These are phyloP conservation scores for Papilio gigon DNA, from an alignment of 2,888 invertebrate genomes.

Conservation along the genomic window DNA sequence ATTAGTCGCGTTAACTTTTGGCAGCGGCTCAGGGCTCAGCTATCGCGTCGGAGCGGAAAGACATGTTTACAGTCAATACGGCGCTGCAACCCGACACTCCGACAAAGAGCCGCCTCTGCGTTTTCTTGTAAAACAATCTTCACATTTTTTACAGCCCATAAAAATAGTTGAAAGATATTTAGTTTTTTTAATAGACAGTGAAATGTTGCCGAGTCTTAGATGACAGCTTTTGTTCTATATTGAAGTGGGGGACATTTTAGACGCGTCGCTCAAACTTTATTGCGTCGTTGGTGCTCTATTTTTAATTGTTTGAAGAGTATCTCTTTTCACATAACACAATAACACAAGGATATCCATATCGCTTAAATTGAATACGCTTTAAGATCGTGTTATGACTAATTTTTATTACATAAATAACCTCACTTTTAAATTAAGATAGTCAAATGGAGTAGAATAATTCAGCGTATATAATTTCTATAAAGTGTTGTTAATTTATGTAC, in stretches of 20 bases:
- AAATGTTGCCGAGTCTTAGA: constrained; percentile 80
- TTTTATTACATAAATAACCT: constrained; percentile 1
- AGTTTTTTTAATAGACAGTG: constrained; percentile 80
- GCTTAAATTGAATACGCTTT: constrained; percentile 27
- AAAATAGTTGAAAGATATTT: constrained; percentile 81
- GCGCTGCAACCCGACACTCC: constrained; percentile 69
- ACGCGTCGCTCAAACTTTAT: constrained; percentile 72
- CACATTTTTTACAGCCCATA: constrained; percentile 80
- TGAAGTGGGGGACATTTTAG: constrained; percentile 77
- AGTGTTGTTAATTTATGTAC: background rate
- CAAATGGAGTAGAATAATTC: background rate
- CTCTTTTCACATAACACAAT: constrained; percentile 50
- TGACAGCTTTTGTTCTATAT: constrained; percentile 82
- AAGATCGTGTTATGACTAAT: constrained; percentile 24
- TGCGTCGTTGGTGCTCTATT: constrained; percentile 71
- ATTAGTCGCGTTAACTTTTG: constrained; percentile 52
- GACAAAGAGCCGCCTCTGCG: constrained; percentile 80
- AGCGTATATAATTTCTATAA: background rate
- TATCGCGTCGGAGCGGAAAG: constrained; percentile 75
- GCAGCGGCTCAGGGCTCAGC: constrained; percentile 69
- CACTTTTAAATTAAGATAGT: background rate
- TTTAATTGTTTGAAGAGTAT: constrained; percentile 63
- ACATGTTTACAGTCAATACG: constrained; percentile 79
- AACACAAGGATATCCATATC: constrained; percentile 39
- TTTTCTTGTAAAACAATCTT: constrained; percentile 79